Percentiles rank a stretch among this genome's conserved stretches.
phyloP scores from a whole-genome alignment of 35 echinoderm and acorn worm genomes.

The Apostichopus californicus region DNA sequence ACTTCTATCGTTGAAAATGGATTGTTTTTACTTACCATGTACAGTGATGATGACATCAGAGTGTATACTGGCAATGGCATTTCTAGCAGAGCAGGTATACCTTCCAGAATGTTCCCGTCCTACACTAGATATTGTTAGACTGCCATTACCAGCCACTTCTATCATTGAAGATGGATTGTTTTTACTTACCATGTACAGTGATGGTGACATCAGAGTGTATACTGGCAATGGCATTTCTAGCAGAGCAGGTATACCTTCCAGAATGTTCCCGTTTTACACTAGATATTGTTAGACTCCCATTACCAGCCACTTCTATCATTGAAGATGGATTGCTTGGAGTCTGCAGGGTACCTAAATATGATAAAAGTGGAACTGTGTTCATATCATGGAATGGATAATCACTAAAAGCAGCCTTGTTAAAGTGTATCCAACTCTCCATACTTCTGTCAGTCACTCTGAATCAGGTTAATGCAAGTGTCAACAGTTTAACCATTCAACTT shows the following conservation, averaged over 20 bases:
- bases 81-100: constrained; percentile 75
- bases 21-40: background rate
- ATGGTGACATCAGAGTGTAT: constrained; percentile 15
- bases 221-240: constrained; percentile 67
- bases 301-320: constrained; percentile 60
- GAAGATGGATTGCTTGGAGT: constrained; percentile 58
- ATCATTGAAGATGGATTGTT: constrained; percentile 55
- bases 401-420: no score
- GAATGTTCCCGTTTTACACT: constrained; percentile 46
- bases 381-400: no score
- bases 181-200: constrained; percentile 27
- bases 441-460: no score
- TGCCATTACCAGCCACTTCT: constrained; percentile 67
- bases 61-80: constrained; percentile 51
- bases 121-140: constrained; percentile 56
- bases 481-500: no score
- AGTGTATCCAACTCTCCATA: no score
- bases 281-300: constrained; percentile 70
- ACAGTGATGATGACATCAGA: constrained; percentile 20
- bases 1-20: constrained; percentile 62
- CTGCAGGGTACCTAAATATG: constrained; percentile 21
- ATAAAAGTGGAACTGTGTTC: background rate
- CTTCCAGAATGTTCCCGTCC: constrained; percentile 59
- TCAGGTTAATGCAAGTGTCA: no score
- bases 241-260: constrained; percentile 76